Evolutionary conservation across 2,797 vertebrate genomes (phyloP), one percentile per base, ranked within the genome.

Genomic region (Allochrocebus solatus): DNA sequence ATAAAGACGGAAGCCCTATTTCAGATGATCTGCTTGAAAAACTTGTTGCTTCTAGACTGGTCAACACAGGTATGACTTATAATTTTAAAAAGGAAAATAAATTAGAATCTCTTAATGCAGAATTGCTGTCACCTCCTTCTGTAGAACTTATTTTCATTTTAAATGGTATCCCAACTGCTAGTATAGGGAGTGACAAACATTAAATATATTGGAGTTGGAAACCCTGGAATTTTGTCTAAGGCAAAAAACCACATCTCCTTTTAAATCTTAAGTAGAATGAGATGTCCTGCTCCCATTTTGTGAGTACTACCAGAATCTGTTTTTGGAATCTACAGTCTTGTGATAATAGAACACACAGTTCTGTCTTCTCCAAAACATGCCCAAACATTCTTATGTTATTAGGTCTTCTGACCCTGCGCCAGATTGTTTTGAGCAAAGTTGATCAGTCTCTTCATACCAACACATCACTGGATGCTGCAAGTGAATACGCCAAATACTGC

Each of bases 391-490:
- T 98, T 95, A 22, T 88, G 74, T 96, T 80, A 48, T 70, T 98
- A 99, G 99, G 99, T 83, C 98, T 99, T 96, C 99, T 99, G 99
- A 99, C 99, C 91, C 99, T 99, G 78, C 99, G 99, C 76, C 99
- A 99, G 98, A 99, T 99, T 21, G 99, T 99, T 97, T 98, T 99
- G 97, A 99, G 99, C 98, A 99, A 99, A 98, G 99, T 99, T 96
- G 99, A 99, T 98, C 99, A 99, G 97, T 98, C 98, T 1, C 98
- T 99, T 10, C 99, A 99, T 98, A 99, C 99, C 89, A 99, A 99
- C 87, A 72, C 98, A 0, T 94, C 88, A 5, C 98, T 99, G 87
- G 99, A 99, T 93, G 99, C 99, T 4, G 99, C 99, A 3, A 98
- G 99, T 70, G 99, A 99, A 98, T 99, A 99, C 93, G 99, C 99